phyloP scores from a whole-genome alignment of 2,888 invertebrate genomes.

The Zaprionus lineosus region DNA sequence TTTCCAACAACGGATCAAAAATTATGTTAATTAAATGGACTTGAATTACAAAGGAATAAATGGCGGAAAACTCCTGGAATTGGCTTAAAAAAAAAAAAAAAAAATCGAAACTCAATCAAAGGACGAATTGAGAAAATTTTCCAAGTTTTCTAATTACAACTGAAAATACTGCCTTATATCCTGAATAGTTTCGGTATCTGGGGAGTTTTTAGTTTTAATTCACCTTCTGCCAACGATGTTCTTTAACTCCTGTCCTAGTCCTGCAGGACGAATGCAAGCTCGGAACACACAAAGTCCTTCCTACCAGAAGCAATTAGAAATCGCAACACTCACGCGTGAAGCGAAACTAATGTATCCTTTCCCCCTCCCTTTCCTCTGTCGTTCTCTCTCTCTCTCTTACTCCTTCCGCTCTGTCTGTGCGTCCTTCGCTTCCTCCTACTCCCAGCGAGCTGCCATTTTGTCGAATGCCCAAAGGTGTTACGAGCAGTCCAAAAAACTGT shows the following conservation, averaged over 20 bases:
- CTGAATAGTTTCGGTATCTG: no score
- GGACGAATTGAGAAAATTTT: no score
- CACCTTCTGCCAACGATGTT: no score
- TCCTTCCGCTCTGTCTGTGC: no score
- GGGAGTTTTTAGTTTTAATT: no score
- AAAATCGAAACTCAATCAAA: not conserved
- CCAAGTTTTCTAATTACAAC: conserved; percentile 4
- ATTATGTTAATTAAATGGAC: not conserved
- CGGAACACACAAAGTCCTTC: conserved; percentile 54
- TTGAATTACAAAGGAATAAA: not conserved
- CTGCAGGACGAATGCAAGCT: conserved; percentile 29
- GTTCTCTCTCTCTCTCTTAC: no score
- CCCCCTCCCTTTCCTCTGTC: no score
- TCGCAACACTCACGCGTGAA: conserved; percentile 41
- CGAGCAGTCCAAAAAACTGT: conserved; percentile 1
- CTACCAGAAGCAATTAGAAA: conserved; percentile 64
- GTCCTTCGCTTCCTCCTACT: no score
- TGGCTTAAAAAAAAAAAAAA: not conserved
- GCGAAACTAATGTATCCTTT: conserved; percentile 43
- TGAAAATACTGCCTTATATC: no score
- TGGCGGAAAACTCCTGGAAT: no score
- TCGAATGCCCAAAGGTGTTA: conserved; percentile 48
- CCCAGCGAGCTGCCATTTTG: no score
- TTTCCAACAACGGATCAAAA: not conserved
- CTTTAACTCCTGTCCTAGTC: no score